These are phyloP conservation scores for Tillus elongatus DNA, from an alignment of 2,888 invertebrate species.

Conservation along the genomic window DNA sequence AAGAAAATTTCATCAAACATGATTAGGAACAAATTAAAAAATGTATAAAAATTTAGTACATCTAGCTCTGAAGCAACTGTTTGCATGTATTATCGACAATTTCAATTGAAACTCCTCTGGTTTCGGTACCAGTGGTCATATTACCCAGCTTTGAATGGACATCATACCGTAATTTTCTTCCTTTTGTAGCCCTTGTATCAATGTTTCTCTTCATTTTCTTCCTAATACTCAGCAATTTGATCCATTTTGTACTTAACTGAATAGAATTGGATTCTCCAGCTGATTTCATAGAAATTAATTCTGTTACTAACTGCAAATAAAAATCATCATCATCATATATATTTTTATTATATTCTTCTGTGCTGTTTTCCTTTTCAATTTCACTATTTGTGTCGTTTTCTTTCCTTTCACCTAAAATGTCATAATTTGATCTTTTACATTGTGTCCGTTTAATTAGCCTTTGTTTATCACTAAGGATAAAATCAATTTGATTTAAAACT, in stretches of 20 bases:
- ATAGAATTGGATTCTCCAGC: constrained; percentile 74
- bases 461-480: constrained; percentile 66
- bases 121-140: too few relatives aligned
- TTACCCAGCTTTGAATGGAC: constrained; percentile 80
- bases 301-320: constrained; percentile 85
- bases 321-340: constrained; percentile 97
- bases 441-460: constrained; percentile 73
- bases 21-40: too few relatives aligned
- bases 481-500: constrained; percentile 74
- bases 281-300: constrained; percentile 87
- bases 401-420: constrained; percentile 52
- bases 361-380: constrained; percentile 19
- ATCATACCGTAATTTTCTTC: constrained; percentile 78
- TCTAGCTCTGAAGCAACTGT: too few relatives aligned
- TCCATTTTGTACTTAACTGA: constrained; percentile 81
- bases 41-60: too few relatives aligned
- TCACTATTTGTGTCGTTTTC: constrained; percentile 8
- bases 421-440: constrained; percentile 64
- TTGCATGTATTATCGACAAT: too few relatives aligned
- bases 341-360: constrained; percentile 61
- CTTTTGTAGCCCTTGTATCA: constrained; percentile 91
- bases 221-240: constrained; percentile 82
- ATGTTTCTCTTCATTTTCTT: constrained; percentile 88
- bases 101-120: too few relatives aligned
- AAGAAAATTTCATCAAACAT: too few relatives aligned